A percentile compares a stretch with the other conserved stretches of the same genome.
Conservation (phyloP, 2,888 invertebrate species). For the Blomia tropicalis region DNA sequence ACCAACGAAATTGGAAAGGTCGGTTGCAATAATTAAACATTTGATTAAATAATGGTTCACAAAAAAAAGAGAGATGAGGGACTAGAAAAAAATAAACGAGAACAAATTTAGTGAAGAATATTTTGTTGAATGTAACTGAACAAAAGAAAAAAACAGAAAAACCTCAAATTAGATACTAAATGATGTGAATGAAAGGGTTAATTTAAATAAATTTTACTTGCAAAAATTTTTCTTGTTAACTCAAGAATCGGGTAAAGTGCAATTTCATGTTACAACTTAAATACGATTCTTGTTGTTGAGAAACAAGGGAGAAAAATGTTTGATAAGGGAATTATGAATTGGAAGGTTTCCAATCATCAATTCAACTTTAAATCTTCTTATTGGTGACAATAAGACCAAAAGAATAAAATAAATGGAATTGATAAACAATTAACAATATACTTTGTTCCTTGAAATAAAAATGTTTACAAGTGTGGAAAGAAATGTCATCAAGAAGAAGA, state of each 20-base stretch:
- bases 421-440: no score
- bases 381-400: no score
- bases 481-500: no score
- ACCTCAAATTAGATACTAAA: no score
- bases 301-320: neutral
- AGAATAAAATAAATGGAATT: neutral
- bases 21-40: no score
- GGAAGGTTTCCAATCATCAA: no score
- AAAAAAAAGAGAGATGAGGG: neutral
- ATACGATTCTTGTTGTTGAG: neutral
- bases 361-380: no score
- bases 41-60: constrained; percentile 7
- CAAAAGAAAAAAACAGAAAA: neutral
- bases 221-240: no score
- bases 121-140: neutral
- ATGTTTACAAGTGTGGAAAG: no score
- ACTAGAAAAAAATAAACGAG: neutral
- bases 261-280: constrained; percentile 10
- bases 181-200: constrained; percentile 7
- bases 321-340: no score
- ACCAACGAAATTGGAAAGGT: no score
- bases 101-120: neutral
- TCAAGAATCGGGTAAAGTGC: constrained; percentile 2
- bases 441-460: no score
- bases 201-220: constrained; percentile 13